A percentile compares a stretch with the other conserved stretches of the same genome.
These are phyloP conservation scores for Chitala chitala DNA, from an alignment of 2,113 vertebrate species.

Conservation along the genomic window DNA sequence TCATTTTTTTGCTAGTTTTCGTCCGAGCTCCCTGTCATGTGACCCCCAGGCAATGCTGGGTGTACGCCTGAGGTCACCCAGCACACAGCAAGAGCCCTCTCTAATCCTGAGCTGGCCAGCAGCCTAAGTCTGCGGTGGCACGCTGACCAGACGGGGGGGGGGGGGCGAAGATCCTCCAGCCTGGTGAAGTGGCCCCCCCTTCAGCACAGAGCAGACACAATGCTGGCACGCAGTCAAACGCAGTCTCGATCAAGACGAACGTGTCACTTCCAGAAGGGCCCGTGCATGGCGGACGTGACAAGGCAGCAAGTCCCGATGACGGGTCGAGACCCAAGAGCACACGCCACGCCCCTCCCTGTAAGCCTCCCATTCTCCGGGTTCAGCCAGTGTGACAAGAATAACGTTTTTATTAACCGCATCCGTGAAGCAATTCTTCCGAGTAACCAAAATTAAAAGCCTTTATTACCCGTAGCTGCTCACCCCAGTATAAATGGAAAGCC, in stretches of 20 bases:
- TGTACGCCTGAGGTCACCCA: constrained; percentile 1
- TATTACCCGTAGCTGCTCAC: not conserved
- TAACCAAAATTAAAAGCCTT: constrained; percentile 8
- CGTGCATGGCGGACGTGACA: not conserved
- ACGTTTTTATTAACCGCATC: not conserved
- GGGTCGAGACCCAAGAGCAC: not conserved
- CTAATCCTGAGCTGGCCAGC: constrained; percentile 52
- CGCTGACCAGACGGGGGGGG: constrained; percentile 46
- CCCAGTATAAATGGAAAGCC: not conserved
- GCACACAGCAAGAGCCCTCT: constrained; percentile 41
- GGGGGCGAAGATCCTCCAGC: constrained; percentile 51
- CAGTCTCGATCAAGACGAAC: constrained; percentile 51
- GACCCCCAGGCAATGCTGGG: not conserved
- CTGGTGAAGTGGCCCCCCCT: constrained; percentile 47
- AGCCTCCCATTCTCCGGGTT: constrained; percentile 1
- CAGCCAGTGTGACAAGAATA: not conserved
- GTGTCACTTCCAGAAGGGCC: constrained; percentile 34
- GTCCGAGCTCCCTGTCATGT: not conserved
- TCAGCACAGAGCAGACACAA: constrained; percentile 62
- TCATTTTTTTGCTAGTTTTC: not conserved
- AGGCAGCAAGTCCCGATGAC: not conserved
- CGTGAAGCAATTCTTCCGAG: too few species aligned
- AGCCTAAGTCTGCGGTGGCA: constrained; percentile 44
- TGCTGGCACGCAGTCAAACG: constrained; percentile 63
- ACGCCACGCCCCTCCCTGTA: not conserved